Base-by-base conservation (phyloP, 2,888 invertebrate species). In the Brachylomia viminalis region DNA sequence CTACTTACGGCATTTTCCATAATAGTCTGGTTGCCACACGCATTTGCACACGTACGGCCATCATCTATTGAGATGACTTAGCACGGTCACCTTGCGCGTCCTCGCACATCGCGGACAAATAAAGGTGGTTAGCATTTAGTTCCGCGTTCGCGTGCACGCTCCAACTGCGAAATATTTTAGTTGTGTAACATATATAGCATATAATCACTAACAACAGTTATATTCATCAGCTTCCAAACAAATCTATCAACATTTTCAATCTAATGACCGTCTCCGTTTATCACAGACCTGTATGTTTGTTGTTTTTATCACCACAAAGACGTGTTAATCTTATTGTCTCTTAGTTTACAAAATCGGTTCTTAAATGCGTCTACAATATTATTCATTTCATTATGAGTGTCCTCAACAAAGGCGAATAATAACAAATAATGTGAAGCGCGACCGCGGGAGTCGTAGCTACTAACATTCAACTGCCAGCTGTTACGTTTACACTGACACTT, bases 1-100 rank as follows among this genome's bases (percentile, higher is more conserved):
- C 75, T 49, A 84, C 70, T 75, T 80, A 71, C 33, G 80, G 70
- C 80, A 84, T 75, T 68, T 59, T 80, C 80, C 84, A 30, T 82
- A 75, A 84, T 80, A 79, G 80, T 76, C 70, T 74, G 77, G 71
- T 84, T 80, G 76, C 61, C 67, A 83, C 84, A 79, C 69, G 82
- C 80, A 81, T 79, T 71, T 62, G 84, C 73, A 77, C 77, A 86
- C 73, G 79, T 79, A 84, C 85, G 75, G 80, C 79, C 75, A 72
- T 84, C 86, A 75, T 87, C 83, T 86, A 79, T 80, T 80, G 69
- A 79, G 78, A 79, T 78, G 84, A 86, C 85, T 86, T 86, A 84
- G 79, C 86, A 90, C 95, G 95, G 96, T 96, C 96, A 95, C 96
- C 96, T 96, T 96, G 95, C 90, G 85, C 93, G 95, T 95, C 94